phyloP scores from a whole-genome alignment of 1,140 invertebrate genomes.

The Lordiphosa mommai region DNA sequence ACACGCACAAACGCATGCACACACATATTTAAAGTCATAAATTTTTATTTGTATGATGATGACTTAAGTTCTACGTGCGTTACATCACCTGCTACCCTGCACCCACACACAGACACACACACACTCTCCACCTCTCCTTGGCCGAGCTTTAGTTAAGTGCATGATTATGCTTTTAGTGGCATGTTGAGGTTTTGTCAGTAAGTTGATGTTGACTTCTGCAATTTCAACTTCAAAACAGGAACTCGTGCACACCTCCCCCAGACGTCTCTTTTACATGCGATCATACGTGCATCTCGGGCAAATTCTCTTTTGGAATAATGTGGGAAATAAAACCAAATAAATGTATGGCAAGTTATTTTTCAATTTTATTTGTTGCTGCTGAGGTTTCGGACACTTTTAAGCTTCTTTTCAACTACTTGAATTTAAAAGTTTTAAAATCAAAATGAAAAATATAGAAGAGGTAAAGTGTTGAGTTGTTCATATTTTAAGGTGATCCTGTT shows the following conservation, averaged over 20 bases:
- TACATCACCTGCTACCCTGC: conserved; percentile 34
- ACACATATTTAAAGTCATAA: conserved; percentile 64
- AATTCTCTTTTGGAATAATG: conserved; percentile 44
- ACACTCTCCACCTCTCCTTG: conserved; percentile 10
- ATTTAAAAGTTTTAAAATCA: conserved; percentile 4
- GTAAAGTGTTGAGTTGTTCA: too few relatives aligned
- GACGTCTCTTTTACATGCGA: conserved; percentile 22
- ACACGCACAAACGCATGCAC: conserved; percentile 17
- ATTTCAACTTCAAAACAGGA: conserved; percentile 18
- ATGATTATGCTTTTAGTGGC: conserved; percentile 78
- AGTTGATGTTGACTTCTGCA: conserved; percentile 37
- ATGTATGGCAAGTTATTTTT: neutral
- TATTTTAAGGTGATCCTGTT: too few relatives aligned
- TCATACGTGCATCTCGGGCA: conserved; percentile 55
- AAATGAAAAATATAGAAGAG: neutral
- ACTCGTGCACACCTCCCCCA: conserved; percentile 15
- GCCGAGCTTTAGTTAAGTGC: conserved; percentile 71
- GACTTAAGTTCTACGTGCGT: conserved; percentile 75
- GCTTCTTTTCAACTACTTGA: conserved; percentile 2
- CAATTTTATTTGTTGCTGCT: conserved; percentile 13
- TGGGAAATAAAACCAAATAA: too few relatives aligned
- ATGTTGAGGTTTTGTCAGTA: conserved; percentile 74
- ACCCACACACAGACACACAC: conserved; percentile 11
- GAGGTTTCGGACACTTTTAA: conserved; percentile 17
- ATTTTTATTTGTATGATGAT: conserved; percentile 77